Conservation (phyloP, 2,113 vertebrate genomes). For the Benitochromis conjunctus region DNA sequence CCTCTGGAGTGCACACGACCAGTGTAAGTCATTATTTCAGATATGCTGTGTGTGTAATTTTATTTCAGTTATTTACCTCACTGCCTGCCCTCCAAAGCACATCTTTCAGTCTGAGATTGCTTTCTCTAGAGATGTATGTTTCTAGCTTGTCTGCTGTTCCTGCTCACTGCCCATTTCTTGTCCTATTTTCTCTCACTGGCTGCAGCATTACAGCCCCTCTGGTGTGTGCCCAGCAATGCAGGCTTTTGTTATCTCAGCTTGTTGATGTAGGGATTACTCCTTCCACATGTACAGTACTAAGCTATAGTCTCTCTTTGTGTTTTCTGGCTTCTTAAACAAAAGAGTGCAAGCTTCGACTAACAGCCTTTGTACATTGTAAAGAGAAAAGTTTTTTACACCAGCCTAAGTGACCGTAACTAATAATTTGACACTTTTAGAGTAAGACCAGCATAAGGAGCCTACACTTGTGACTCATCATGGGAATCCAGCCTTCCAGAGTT, state of each 20-base stretch:
- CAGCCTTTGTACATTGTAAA: too few species aligned
- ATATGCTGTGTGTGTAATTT: neutral
- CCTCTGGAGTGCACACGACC: neutral
- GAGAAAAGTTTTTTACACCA: neutral
- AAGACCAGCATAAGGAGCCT: neutral
- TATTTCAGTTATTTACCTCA: neutral
- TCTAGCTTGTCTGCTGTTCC: neutral
- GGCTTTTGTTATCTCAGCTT: neutral
- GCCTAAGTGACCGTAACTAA: neutral
- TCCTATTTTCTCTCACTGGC: neutral
- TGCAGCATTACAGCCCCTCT: neutral
- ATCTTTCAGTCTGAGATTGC: neutral
- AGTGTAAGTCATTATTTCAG: neutral
- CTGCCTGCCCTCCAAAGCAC: neutral
- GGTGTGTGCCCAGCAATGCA: fast-evolving
- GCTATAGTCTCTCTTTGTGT: neutral
- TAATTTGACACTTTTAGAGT: neutral
- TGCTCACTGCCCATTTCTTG: neutral
- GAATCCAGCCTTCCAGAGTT: neutral
- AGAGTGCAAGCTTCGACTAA: neutral
- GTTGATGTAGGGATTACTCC: neutral
- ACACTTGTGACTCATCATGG: neutral
- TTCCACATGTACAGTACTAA: neutral
- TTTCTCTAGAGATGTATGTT: neutral
- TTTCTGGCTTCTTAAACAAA: neutral